Conservation (phyloP, 2,797 vertebrate genomes). For the Sebastes flavidus region DNA sequence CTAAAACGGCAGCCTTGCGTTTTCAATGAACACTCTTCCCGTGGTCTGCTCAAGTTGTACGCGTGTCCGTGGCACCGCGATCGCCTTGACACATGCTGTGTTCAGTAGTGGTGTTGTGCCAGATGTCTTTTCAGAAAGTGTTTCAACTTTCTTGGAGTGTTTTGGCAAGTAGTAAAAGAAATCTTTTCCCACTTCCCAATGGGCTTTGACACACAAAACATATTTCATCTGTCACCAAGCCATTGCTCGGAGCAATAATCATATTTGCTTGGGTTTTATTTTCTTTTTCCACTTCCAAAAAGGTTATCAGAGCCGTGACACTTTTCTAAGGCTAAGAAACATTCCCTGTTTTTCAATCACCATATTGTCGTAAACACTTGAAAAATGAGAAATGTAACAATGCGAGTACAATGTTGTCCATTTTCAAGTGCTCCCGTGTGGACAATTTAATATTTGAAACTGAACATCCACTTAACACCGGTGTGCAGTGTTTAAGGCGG, state of each 20-base stretch:
- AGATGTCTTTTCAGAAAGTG: not conserved
- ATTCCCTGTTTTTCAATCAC: not conserved
- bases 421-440: slow-evolving; percentile 45
- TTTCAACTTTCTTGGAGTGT: not conserved
- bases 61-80: not conserved
- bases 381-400: slow-evolving; percentile 10
- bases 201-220: not conserved
- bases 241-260: not conserved
- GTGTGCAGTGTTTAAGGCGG: slow-evolving; percentile 27
- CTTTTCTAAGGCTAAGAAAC: not conserved
- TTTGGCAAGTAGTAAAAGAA: not conserved
- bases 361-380: slow-evolving; percentile 16
- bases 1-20: slow-evolving; percentile 27
- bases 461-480: slow-evolving; percentile 50
- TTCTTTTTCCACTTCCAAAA: not conserved
- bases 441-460: slow-evolving; percentile 36
- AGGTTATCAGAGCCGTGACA: not conserved
- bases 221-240: not conserved
- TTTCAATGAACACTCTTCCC: not conserved
- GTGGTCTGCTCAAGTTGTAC: not conserved
- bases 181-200: not conserved
- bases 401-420: not conserved
- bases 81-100: not conserved
- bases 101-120: not conserved
- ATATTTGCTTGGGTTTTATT: not conserved